A percentile compares a stretch with the other conserved stretches of the same genome.
Evolutionary conservation across 2,797 vertebrate genomes (phyloP).

Genomic region (Rhadinocentrus ornatus): DNA sequence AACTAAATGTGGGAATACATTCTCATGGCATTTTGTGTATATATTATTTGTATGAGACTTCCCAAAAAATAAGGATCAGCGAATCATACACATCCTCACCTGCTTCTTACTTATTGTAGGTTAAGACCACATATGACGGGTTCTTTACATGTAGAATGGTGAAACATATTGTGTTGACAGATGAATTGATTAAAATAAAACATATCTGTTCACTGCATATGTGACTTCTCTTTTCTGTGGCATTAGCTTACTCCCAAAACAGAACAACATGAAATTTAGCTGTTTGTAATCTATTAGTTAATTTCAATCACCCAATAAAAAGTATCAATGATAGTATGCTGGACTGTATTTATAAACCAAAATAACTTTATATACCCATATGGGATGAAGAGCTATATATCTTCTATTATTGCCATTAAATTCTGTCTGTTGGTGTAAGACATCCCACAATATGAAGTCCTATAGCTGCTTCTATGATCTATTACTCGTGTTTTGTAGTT

Average conservation of each 20-base stretch:
- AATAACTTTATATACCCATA: neutral
- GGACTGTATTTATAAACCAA: neutral
- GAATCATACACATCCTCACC: neutral
- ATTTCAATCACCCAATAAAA: neutral
- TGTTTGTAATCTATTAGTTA: neutral
- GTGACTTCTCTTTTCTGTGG: neutral
- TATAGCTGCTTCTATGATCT: neutral
- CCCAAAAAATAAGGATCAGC: neutral
- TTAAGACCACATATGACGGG: neutral
- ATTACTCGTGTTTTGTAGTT: conserved; percentile 13
- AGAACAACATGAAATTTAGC: neutral
- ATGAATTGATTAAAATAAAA: neutral
- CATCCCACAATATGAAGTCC: neutral
- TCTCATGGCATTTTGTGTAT: no score
- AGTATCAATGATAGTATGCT: neutral
- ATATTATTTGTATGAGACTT: no score
- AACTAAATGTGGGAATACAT: no score
- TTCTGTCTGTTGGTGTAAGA: conserved; percentile 2
- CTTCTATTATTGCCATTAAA: neutral
- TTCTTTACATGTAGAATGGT: neutral
- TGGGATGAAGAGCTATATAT: neutral
- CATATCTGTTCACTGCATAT: neutral
- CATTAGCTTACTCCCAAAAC: neutral
- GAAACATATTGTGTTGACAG: neutral
- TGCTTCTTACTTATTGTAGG: neutral